A percentile compares a stretch with the other conserved stretches of the same genome.
These are phyloP conservation scores for Xanthia togata DNA, from an alignment of 2,888 invertebrate species.

Conservation along the genomic window DNA sequence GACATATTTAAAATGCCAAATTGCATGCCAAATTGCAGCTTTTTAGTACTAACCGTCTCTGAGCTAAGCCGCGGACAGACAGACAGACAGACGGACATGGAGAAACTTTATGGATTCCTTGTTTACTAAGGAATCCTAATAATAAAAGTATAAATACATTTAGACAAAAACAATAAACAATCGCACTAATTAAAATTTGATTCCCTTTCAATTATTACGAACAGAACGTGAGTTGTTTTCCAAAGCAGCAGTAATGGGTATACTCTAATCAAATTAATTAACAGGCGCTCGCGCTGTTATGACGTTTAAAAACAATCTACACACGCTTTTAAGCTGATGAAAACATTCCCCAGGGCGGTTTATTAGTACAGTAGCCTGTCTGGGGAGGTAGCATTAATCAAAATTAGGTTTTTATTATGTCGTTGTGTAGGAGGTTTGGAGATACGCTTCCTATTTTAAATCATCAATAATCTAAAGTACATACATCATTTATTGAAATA, in stretches of 20 bases:
- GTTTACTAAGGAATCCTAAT: too few relatives aligned
- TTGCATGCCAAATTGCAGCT: too few relatives aligned
- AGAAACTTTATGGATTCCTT: too few relatives aligned
- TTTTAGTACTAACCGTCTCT: too few relatives aligned
- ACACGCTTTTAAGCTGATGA: conserved; percentile 80
- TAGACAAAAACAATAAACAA: not conserved
- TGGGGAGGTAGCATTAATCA: conserved; percentile 42
- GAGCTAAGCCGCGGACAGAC: too few relatives aligned
- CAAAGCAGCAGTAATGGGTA: conserved; percentile 33
- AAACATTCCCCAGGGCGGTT: conserved; percentile 71
- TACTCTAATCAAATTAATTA: conserved; percentile 55
- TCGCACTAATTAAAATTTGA: conserved; percentile 11
- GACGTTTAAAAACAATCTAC: conserved; percentile 65
- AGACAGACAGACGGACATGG: too few relatives aligned
- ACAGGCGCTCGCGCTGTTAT: conserved; percentile 45
- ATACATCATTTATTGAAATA: too few relatives aligned
- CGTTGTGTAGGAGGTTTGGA: not conserved
- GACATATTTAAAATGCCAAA: too few relatives aligned
- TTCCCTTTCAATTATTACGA: conserved; percentile 21
- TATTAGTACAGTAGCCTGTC: conserved; percentile 59
- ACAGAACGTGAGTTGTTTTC: conserved; percentile 35
- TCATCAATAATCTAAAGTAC: too few relatives aligned
- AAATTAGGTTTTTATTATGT: conserved; percentile 11
- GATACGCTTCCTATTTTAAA: not conserved
- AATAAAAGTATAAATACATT: not conserved